Evolutionary conservation across 2,888 invertebrate genomes (phyloP), one percentile per base, ranked within the genome.

Genomic region (Corbicula japonica): DNA sequence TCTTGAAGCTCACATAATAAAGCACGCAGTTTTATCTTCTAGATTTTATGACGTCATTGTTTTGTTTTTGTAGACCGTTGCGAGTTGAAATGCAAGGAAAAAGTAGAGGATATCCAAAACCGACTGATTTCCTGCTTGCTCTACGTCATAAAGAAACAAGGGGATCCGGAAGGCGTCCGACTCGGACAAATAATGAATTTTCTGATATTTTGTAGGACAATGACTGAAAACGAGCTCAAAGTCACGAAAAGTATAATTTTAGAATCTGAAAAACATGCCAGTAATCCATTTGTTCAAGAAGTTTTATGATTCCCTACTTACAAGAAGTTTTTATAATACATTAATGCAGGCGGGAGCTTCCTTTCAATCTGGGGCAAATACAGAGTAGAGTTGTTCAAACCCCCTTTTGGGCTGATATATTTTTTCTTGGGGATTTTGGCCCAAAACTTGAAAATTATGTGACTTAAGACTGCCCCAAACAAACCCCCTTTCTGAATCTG

Each of bases 41-140:
- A n/a, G n/a, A n/a, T n/a, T n/a, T n/a, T n/a, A n/a, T n/a, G n/a
- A 46, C 46, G 41, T 41, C 41, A 12, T 15, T 41, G 10, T 41
- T 41, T 15, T 8, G 41, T 52, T 52, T 28, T 60, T 74, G 21
- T 52, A 75, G 74, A 75, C 46, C 66, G 74, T 23, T 61, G 74
- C 23, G 41, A 68, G 28, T 62, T 75, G 1, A 28, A 32, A 5
- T 58, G 58, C 5, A 28, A 61, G 21, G 68, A 68, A 18, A 61
- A 52, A n/a, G 74, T 75, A 12, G 58, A 75, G 28, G 34, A 35
- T 18, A 75, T 75, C 30, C 74, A 75, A 32, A 52, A 68, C 34
- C 66, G 66, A 26, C 32, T 75, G 41, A 30, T 75, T 48, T 50
- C 74, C 32, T 75, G 74, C 52, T 28, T 75, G 10, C 12, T 52